Percentiles rank a stretch among this genome's conserved stretches.
Evolutionary conservation across 1,140 invertebrate species (phyloP).

Genomic region (Drosophila nikananu): DNA sequence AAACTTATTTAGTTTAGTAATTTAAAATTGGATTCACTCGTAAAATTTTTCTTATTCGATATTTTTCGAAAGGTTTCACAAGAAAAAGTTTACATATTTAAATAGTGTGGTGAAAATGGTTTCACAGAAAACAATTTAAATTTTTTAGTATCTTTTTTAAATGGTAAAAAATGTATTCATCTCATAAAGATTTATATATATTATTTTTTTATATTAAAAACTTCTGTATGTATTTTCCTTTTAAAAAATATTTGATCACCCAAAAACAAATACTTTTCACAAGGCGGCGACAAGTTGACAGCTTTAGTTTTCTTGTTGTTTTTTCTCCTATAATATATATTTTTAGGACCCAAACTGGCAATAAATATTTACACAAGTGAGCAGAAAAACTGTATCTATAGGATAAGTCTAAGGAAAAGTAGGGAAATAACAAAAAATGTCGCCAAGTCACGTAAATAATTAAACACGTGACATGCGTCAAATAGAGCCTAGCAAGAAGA

Average conservation of each 20-base stretch:
- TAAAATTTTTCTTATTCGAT: too few relatives aligned
- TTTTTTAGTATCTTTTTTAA: background rate
- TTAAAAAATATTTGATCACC: background rate
- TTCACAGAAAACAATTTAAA: background rate
- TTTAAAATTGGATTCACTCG: too few relatives aligned
- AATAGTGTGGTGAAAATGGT: too few relatives aligned
- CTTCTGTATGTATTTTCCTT: background rate
- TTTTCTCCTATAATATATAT: conserved; percentile 2
- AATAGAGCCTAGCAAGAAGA: conserved; percentile 39
- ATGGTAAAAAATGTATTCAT: too few relatives aligned
- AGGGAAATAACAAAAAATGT: conserved; percentile 41
- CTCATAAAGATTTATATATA: too few relatives aligned
- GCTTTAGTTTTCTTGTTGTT: conserved; percentile 15
- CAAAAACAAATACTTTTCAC: conserved; percentile 4
- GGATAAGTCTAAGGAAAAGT: conserved; percentile 20
- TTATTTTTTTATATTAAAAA: too few relatives aligned
- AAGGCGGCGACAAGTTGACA: conserved; percentile 16
- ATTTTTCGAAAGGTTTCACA: too few relatives aligned
- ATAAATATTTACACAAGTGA: conserved; percentile 57
- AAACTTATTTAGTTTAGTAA: too few relatives aligned
- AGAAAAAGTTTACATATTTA: too few relatives aligned
- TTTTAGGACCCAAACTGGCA: conserved; percentile 39
- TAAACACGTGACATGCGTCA: conserved; percentile 77
- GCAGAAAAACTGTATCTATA: conserved; percentile 5
- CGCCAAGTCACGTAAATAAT: conserved; percentile 79